Base-by-base conservation (phyloP, 2,888 invertebrate species). In the Lissocephala sabroskyi region DNA sequence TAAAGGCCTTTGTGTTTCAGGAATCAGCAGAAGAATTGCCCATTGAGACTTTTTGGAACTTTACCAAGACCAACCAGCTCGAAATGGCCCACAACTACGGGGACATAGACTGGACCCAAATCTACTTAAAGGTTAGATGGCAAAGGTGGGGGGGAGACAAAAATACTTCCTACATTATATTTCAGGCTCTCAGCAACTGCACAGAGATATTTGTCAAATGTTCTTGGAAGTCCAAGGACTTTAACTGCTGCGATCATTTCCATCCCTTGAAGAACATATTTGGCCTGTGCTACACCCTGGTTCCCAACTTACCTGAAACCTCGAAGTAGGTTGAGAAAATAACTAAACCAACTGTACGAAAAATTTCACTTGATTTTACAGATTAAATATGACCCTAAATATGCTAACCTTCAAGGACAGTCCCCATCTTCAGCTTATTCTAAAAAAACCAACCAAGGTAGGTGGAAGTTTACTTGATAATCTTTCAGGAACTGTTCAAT, bases 191-290 rank as follows among this genome's bases (percentile, higher is more conserved):
- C 13, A 32, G 19, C 14, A 28, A 29, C 18, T 45, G 45, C 16
- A n/a, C 28, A 3, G 18, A 39, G 1, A n/a, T 45, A 4, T 11
- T 45, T n/a, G 7, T 11, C 17, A 10, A 13, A 9, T 45, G 45
- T 26, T n/a, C 10, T 19, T 45, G 37, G 28, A 7, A 26, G 9
- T n/a, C 4, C 1, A 11, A 4, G n/a, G 6, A 10, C 11, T 45
- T 45, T 7, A 18, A 39, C 5, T 45, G 45, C 19, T 45, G 45
- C 32, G 9, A 28, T 9, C 19, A 39, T 11, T 45, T 45, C 23
- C 1, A 29, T n/a, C 10, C 30, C 11, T 16, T 10, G 1, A 4
- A 16, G 10, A 32, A 39, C 10, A 23, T 45, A 40, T 18, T 40
- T 9, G 45, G 45, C 16, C n/a, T 44, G 44, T 29, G 28, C 29